These are phyloP conservation scores for Natrix natrix DNA, from an alignment of 2,797 vertebrate genomes.

Conservation along the genomic window DNA sequence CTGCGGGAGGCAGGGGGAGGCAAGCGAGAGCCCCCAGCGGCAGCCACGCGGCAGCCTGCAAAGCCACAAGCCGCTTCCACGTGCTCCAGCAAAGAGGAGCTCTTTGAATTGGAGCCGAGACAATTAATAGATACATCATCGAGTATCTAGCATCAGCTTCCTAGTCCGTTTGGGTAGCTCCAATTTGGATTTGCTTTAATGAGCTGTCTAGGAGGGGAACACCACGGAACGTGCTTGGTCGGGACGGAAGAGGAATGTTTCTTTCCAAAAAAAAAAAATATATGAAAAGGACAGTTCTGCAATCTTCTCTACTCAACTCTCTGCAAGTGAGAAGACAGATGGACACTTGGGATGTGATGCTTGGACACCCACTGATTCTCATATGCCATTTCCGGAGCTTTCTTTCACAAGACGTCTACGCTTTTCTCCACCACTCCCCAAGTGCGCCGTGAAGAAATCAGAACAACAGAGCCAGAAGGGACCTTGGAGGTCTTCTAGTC, in stretches of 20 bases:
- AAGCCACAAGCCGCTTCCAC: too few relatives aligned
- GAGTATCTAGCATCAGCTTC: background rate
- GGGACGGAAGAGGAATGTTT: background rate
- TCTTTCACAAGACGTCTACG: background rate
- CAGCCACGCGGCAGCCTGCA: too few relatives aligned
- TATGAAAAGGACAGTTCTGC: background rate
- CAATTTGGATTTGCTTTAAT: background rate
- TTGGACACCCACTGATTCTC: background rate
- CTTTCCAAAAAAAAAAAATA: too few relatives aligned
- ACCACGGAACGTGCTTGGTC: background rate
- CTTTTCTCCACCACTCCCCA: background rate
- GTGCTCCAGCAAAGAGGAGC: too few relatives aligned
- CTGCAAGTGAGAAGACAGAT: background rate
- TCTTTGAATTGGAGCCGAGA: background rate
- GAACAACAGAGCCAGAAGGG: background rate
- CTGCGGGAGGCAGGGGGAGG: too few relatives aligned
- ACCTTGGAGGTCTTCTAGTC: background rate
- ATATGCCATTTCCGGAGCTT: background rate
- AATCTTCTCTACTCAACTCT: background rate
- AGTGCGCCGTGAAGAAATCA: background rate
- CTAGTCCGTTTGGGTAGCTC: background rate
- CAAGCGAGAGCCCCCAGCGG: too few relatives aligned
- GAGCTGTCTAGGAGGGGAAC: background rate
- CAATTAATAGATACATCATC: background rate
- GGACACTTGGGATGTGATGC: background rate